Base-by-base conservation (phyloP, 2,888 invertebrate species). In the Harpagoxenus sublaevis region DNA sequence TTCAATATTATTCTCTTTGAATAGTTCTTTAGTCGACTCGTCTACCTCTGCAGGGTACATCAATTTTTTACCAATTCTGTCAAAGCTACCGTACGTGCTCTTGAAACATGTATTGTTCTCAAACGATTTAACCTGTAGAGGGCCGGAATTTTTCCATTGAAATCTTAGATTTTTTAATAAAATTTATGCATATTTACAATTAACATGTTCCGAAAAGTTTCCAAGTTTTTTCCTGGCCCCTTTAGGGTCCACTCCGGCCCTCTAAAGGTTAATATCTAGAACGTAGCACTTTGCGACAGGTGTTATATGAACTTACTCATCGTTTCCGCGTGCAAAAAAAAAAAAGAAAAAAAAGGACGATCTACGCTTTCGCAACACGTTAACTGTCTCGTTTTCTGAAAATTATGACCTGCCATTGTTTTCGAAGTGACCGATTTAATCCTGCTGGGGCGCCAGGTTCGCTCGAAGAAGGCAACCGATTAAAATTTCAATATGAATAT, bases 351-450 rank as follows among this genome's bases (percentile, higher is more conserved):
- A 39, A 39, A 15, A 57, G 10, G 28, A 23, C 39, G 31, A 35
- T 39, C 45, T 23, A 23, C 15, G 3, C 10, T 53, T 12, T n/a
- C 28, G 39, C 53, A 31, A 48, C 31, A 48, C 31, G 39, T 55
- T 55, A 23, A 42, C 23, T 57, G n/a, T 57, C 42, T 79, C 55
- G 28, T 78, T 70, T 57, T 18, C 35, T 8, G 23, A 70, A 60
- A 77, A 66, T 77, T 66, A 60, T 10, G 31, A 23, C 9, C 70
- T 55, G 28, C 42, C 79, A 48, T 71, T 70, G 57, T 71, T 79
- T 23, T 48, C 57, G 6, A 48, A 71, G 15, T 73, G 79, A 39
- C 48, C 79, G 74, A 74, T 74, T 79, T 48, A 48, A 79, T 60
- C 35, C 48, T 10, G 35, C 10, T 23, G 45, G 42, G 75, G 31